Conservation (phyloP, 2,888 invertebrate species). For the Dicyrtomina minuta region DNA sequence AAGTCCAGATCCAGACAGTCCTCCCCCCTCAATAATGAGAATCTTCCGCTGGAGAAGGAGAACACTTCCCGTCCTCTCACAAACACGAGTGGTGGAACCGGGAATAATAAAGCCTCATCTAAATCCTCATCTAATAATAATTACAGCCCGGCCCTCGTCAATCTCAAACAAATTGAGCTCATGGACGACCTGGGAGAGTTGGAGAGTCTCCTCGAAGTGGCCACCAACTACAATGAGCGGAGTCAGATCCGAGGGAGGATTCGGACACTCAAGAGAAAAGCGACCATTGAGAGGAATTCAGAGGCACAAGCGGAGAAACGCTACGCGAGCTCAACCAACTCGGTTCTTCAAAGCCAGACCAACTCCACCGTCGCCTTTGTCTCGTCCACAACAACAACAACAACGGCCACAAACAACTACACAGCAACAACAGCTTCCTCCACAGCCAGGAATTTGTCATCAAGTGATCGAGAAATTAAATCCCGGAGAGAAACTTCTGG, state of each 20-base stretch:
- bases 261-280: conserved; percentile 68
- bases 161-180: conserved; percentile 37
- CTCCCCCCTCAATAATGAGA: conserved; percentile 12
- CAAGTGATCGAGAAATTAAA: neutral
- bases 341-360: too few species aligned
- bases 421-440: too few species aligned
- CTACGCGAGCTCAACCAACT: conserved; percentile 43
- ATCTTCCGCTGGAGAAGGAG: neutral
- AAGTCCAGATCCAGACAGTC: too few species aligned
- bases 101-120: conserved; percentile 14
- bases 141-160: conserved; percentile 16
- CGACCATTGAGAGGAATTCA: conserved; percentile 46
- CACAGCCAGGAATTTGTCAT: neutral
- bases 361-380: too few species aligned
- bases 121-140: neutral
- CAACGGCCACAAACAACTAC: conserved; percentile 56
- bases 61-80: too few species aligned
- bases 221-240: conserved; percentile 74
- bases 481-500: neutral
- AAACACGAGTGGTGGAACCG: too few species aligned
- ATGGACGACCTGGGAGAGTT: conserved; percentile 46
- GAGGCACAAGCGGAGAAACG: conserved; percentile 29
- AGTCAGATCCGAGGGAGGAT: conserved; percentile 76
- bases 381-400: conserved; percentile 60
- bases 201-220: conserved; percentile 68